Evolutionary conservation across 2,113 vertebrate genomes (phyloP), one percentile per base, ranked within the genome.

Genomic region (Ancistrus triradiatus): DNA sequence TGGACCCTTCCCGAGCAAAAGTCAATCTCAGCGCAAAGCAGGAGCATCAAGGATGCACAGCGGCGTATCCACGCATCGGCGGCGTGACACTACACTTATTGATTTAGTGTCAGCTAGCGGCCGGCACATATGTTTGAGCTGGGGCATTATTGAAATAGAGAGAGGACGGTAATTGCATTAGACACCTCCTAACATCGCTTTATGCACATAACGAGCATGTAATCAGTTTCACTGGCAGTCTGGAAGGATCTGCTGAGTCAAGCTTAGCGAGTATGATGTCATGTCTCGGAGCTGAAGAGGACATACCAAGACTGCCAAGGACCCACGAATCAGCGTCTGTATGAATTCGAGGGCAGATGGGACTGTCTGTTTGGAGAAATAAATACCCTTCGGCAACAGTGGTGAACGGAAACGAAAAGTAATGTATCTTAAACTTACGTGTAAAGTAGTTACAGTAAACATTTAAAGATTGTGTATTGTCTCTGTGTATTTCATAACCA

Each of bases 151-250:
- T 84, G 78, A 83, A 85, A 84, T 62, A 47, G 81, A 77, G 72
- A 77, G 79, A 77, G 78, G 73, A 72, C 78, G 75, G 70, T 85
- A 86, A 85, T 86, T 83, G 76, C 78, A 80, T 85, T 81, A 84
- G 81, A 80, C 84, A 79, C 80, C 82, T 83, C 81, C 83, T 86
- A 72, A 82, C 78, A 72, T 58, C 47, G 71, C 80, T 80, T 78
- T 84, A 81, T 83, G 75, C 44, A 27, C 74, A 78, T 84, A 84
- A 87, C 78, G 71, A 77, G 78, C 74, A 63, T 82, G 75, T 81
- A 80, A 85, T 83, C 80, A 65, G 55, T 27, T 38, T 21, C 38
- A 4, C 27, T 73, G 73, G 64, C 68, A 74, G 63, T 47, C 63
- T 42, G 51, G 67, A 47, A 67, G 66, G 47, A 77, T 65, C 40